These are phyloP conservation scores for Gibbula magus DNA, from an alignment of 2,888 invertebrate species.

Conservation along the genomic window DNA sequence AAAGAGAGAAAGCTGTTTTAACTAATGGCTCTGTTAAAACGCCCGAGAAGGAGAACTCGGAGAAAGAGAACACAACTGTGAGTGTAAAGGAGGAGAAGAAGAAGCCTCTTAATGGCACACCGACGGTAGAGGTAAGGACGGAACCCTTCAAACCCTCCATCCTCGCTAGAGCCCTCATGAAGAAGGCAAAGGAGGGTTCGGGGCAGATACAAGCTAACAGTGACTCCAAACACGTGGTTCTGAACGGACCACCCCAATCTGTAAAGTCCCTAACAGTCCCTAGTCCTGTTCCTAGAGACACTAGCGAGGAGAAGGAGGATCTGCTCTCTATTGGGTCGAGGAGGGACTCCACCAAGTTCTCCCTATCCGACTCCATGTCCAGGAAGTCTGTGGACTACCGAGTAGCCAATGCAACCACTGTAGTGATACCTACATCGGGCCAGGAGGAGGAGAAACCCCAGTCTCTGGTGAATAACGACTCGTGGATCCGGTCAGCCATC, in stretches of 20 bases:
- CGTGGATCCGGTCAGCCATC: constrained; percentile 92
- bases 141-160: constrained; percentile 25
- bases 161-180: constrained; percentile 18
- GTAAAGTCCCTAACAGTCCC: constrained; percentile 42
- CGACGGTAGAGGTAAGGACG: not conserved
- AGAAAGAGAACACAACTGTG: constrained; percentile 6
- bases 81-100: not conserved
- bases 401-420: constrained; percentile 29
- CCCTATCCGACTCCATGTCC: constrained; percentile 42
- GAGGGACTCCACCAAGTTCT: constrained; percentile 39
- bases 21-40: not conserved
- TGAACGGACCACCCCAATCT: constrained; percentile 9
- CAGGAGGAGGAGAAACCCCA: constrained; percentile 45
- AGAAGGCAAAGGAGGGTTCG: constrained; percentile 17
- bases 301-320: constrained; percentile 29
- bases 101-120: not conserved
- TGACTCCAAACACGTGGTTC: constrained; percentile 6
- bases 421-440: constrained; percentile 27
- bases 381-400: constrained; percentile 47
- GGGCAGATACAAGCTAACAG: not conserved
- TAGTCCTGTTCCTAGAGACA: not conserved
- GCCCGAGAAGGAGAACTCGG: not conserved
- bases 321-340: constrained; percentile 34
- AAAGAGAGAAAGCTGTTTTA: not conserved
- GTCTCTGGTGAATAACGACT: constrained; percentile 75